A percentile compares a stretch with the other conserved stretches of the same genome.
phyloP scores from a whole-genome alignment of 2,113 vertebrate genomes.

The Leptocoma aspasia region DNA sequence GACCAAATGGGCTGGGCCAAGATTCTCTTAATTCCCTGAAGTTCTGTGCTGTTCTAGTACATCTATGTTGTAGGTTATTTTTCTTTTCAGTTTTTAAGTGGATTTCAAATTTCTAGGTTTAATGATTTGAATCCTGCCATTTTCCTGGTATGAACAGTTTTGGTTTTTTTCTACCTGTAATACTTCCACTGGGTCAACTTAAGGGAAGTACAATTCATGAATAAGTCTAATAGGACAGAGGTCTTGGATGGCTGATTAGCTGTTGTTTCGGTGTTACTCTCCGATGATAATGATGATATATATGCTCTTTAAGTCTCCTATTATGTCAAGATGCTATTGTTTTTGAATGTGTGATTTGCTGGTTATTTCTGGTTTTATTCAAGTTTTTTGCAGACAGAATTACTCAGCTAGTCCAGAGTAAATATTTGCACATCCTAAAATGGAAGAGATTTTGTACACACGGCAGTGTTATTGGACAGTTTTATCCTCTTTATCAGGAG shows the following conservation, averaged over 20 bases:
- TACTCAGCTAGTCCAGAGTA: slow-evolving; percentile 57
- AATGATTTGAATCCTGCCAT: neutral
- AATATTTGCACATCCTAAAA: slow-evolving; percentile 73
- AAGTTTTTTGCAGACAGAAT: slow-evolving; percentile 67
- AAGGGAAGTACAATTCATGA: neutral
- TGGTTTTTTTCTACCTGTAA: neutral
- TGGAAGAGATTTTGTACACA: slow-evolving; percentile 72
- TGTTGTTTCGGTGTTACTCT: neutral
- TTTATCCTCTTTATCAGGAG: slow-evolving; percentile 78
- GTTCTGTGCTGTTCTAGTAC: neutral
- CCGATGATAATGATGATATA: neutral
- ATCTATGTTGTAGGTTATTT: neutral
- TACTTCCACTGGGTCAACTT: neutral
- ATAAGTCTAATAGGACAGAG: neutral
- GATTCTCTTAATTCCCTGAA: neutral
- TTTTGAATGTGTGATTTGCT: neutral
- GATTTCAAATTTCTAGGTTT: neutral
- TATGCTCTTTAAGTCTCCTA: neutral
- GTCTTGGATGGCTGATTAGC: neutral
- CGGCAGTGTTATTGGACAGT: slow-evolving; percentile 51
- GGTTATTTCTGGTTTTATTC: slow-evolving; percentile 25
- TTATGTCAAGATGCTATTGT: neutral
- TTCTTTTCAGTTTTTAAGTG: neutral
- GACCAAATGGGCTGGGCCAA: neutral
- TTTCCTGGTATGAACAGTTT: neutral